Base-by-base conservation (phyloP, 37 sponge, comb jelly and placozoan species). In the Lycopodina hypogea region DNA sequence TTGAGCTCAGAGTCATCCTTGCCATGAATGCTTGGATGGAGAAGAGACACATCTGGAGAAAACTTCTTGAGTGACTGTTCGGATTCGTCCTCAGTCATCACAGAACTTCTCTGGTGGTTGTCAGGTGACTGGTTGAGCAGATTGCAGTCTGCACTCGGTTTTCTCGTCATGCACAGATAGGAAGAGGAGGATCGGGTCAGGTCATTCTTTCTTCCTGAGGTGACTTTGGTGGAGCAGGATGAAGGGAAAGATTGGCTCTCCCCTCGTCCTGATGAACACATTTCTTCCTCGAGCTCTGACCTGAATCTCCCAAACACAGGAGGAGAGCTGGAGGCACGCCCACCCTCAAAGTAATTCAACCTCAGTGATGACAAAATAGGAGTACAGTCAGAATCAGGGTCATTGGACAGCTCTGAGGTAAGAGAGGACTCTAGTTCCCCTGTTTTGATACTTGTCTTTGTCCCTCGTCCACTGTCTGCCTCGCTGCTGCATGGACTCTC, bases 401-500 rank as follows among this genome's bases (percentile, higher is more conserved):
- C 66, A 4, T 59, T 17, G 17, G 60, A 59, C 18, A 59, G 6
- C 12, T 59, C 60, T 18, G 60, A 59, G 4, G 12, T 59, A 6
- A 28, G 60, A 3, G 60, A 59, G 9, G 48, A 45, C 48, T 45
- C 48, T 9, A 45, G 48, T 45, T 45, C 48, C 48, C 56, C 35
- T 4, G 23, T 45, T 14, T 40, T 45, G 42, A 42, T 2, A 51
- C 56, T 30, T 17, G 17, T 73, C 55, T 73, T 52, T 15, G 62
- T 76, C 28, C 76, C 52, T 2, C 42, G 23, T 15, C 60, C 76
- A 60, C 62, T 76, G n/a, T 61, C 60, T 1, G 63, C 26, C 36
- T 76, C 76, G 37, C 76, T 76, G 42, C 6, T 9, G 9, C 48
- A 45, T 9, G 48, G 48, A 45, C 48, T 45, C 9, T 45, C 48